Evolutionary conservation across 2,888 invertebrate genomes (phyloP).

Genomic region (Holacanthella duospinosa): DNA sequence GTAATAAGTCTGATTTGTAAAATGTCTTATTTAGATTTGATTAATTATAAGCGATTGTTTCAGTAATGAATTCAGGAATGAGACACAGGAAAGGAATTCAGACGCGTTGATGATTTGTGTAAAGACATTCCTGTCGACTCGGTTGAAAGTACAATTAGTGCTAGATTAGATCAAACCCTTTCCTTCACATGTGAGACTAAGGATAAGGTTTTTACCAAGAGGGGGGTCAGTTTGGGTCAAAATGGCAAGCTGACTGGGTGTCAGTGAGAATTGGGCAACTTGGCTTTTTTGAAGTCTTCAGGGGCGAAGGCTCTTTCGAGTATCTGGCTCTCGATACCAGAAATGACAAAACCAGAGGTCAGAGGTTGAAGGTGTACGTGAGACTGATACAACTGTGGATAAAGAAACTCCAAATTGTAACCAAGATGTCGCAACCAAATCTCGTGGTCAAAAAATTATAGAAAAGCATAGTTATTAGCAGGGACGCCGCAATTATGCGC

Average conservation of each 20-base stretch:
- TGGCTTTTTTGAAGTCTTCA: conserved; percentile 63
- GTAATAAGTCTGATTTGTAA: no score
- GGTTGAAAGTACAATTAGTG: conserved; percentile 63
- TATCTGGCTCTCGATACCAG: conserved; percentile 72
- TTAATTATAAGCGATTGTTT: no score
- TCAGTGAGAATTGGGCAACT: conserved; percentile 50
- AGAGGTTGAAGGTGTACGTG: conserved; percentile 40
- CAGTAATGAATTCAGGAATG: no score
- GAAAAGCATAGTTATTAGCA: no score
- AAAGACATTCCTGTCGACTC: conserved; percentile 82
- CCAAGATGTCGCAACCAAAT: conserved; percentile 77
- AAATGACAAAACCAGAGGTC: conserved; percentile 49
- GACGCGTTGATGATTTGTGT: conserved; percentile 86
- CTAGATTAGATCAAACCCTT: conserved; percentile 66
- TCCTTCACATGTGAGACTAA: conserved; percentile 66
- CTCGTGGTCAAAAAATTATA: no score
- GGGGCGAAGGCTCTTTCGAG: conserved; percentile 61
- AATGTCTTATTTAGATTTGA: no score
- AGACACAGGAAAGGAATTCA: conserved; percentile 72
- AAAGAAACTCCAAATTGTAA: conserved; percentile 70
- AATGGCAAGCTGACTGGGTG: conserved; percentile 50
- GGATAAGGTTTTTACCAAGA: conserved; percentile 68
- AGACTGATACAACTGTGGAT: conserved; percentile 72
- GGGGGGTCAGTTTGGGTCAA: conserved; percentile 69
- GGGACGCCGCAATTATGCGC: no score